Evolutionary conservation across 2,888 invertebrate species (phyloP), one percentile per base, ranked within the genome.

Genomic region (Tipula lateralis): DNA sequence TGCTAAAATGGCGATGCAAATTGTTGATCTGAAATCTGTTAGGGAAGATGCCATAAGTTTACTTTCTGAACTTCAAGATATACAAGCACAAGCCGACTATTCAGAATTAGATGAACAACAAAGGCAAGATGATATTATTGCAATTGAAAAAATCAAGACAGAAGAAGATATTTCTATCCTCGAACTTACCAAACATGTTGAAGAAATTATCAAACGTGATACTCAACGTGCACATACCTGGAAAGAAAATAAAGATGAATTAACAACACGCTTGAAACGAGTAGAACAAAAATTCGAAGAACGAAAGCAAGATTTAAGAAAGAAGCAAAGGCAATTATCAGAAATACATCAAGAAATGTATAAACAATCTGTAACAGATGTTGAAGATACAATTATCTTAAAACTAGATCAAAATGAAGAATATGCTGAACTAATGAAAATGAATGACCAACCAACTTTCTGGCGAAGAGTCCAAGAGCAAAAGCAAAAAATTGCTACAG

Each of bases 301-400:
- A 84, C 44, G 50, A 16, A 84, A 84, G 29, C 84, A 85, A 39
- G 84, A 84, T 30, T 83, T 84, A 16, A 84, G 13, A 84, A 84
- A 84, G 50, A 86, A 85, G 50, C 85, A 88, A 1, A 88, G 88
- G 84, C 88, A 88, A 19, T 86, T 87, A 2, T 86, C 86, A 84
- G 87, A 86, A 85, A 85, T 87, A 5, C 86, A 88, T 84, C 85
- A 87, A 86, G 89, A 89, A 86, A 86, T 90, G 13, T 85, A 90
- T 81, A 92, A 93, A 86, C 92, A 93, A 89, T 91, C 92, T 29
- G 88, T 92, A 30, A 91, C 91, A 3, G 91, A 92, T 85, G 91
- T 92, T 85, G 92, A 93, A 88, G 93, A 93, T 85, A 92, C 91
- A 7, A 91, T 93, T 0, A 89, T 92, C 66, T 88, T 93, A 84